A percentile compares a stretch with the other conserved stretches of the same genome.
Evolutionary conservation across 2,113 vertebrate species (phyloP).

Genomic region (Piaya cayana): DNA sequence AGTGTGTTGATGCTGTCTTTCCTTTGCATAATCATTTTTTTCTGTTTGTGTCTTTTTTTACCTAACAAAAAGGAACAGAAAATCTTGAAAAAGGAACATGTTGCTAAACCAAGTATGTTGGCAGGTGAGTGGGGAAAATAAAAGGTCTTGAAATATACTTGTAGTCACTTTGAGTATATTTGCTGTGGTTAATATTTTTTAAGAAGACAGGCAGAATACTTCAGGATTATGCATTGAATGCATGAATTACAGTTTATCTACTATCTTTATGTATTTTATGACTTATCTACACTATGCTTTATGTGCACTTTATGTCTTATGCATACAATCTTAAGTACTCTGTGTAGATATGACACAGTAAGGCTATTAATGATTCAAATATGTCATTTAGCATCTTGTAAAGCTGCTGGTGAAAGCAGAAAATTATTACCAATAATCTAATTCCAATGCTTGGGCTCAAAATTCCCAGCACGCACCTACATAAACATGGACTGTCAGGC

Average conservation of each 20-base stretch:
- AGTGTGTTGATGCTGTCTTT: not conserved
- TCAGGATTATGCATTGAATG: not conserved
- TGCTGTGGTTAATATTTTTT: not conserved
- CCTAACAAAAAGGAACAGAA: slow-evolving; percentile 9
- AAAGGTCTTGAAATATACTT: not conserved
- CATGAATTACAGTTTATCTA: not conserved
- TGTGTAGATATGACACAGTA: not conserved
- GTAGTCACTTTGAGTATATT: not conserved
- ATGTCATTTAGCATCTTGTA: not conserved
- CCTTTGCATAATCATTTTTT: not conserved
- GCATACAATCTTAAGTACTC: fast-evolving
- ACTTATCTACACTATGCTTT: not conserved
- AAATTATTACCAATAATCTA: not conserved
- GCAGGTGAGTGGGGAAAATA: not conserved
- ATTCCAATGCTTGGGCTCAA: not conserved
- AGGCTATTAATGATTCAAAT: not conserved
- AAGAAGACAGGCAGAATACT: not conserved
- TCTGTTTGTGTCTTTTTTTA: not conserved
- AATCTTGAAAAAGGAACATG: not conserved
- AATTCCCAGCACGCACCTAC: not conserved
- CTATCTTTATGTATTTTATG: not conserved
- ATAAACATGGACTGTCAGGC: not conserved
- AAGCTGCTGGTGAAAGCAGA: not conserved
- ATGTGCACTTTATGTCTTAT: not conserved
- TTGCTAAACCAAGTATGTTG: not conserved